Evolutionary conservation across 2,113 vertebrate genomes (phyloP).

Genomic region (Asarcornis scutulata): DNA sequence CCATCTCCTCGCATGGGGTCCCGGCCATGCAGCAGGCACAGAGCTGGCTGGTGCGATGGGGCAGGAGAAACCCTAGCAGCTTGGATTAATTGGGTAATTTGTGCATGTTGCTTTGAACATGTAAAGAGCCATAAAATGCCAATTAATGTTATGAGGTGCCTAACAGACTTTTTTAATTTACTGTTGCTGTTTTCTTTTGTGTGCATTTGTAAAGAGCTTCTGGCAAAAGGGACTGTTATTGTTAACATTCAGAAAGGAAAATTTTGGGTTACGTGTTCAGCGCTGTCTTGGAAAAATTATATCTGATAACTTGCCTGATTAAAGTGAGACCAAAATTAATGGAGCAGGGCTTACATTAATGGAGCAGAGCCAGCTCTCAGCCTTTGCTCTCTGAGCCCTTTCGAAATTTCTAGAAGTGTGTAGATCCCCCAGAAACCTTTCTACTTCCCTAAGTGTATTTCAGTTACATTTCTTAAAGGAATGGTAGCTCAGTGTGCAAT

Average conservation of each 20-base stretch:
- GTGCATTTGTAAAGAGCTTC: not conserved
- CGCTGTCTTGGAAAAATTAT: not conserved
- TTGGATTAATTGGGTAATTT: not conserved
- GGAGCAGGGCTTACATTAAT: not conserved
- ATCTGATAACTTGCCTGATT: not conserved
- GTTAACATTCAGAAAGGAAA: not conserved
- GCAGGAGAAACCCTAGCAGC: not conserved
- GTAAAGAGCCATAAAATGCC: not conserved
- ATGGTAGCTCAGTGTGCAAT: not conserved
- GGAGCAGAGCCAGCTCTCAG: not conserved
- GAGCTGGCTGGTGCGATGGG: not conserved
- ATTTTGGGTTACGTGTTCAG: not conserved
- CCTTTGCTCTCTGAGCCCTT: not conserved
- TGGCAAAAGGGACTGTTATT: not conserved
- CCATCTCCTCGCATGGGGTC: not conserved
- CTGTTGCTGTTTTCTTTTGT: not conserved
- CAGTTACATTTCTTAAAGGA: not conserved
- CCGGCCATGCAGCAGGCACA: fast-evolving
- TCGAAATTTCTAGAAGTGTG: not conserved
- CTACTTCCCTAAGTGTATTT: not conserved
- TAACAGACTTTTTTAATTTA: not conserved
- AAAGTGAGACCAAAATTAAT: conserved; percentile 12
- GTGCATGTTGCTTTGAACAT: not conserved
- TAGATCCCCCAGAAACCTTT: not conserved
- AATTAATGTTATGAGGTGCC: not conserved